These are phyloP conservation scores for Formicarius rufipectus DNA, from an alignment of 2,113 vertebrate species.

Conservation along the genomic window DNA sequence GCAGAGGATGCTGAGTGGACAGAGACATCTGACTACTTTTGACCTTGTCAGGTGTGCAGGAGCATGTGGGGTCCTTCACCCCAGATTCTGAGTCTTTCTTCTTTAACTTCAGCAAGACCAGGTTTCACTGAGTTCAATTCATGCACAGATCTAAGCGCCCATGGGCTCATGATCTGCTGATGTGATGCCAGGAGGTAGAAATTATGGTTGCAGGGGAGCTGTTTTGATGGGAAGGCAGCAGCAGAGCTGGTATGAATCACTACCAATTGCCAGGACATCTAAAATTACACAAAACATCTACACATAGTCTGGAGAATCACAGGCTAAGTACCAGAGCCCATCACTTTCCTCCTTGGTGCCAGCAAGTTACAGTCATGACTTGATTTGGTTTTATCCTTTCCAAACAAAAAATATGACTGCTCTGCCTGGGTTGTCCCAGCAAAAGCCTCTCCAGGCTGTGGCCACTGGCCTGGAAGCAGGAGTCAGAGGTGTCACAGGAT, in stretches of 20 bases:
- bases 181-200: not conserved
- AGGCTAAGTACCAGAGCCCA: not conserved
- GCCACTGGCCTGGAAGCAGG: not conserved
- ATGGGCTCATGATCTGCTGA: not conserved
- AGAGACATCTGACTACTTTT: not conserved
- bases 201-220: not conserved
- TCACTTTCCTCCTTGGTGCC: not conserved
- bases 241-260: constrained; percentile 1
- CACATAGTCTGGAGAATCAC: not conserved
- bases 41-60: not conserved
- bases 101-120: rapidly evolving
- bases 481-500: not conserved
- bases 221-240: not conserved
- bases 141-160: not conserved
- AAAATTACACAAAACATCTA: constrained; percentile 6
- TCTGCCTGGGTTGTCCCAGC: not conserved
- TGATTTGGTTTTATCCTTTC: not conserved
- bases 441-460: not conserved
- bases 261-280: not conserved
- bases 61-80: not conserved
- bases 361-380: not conserved
- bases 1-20: not conserved
- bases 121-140: not conserved
- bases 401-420: not conserved
- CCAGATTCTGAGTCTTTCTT: not conserved